These are phyloP conservation scores for Beaufortia kweichowensis DNA, from an alignment of 2,113 vertebrate genomes.

Conservation along the genomic window DNA sequence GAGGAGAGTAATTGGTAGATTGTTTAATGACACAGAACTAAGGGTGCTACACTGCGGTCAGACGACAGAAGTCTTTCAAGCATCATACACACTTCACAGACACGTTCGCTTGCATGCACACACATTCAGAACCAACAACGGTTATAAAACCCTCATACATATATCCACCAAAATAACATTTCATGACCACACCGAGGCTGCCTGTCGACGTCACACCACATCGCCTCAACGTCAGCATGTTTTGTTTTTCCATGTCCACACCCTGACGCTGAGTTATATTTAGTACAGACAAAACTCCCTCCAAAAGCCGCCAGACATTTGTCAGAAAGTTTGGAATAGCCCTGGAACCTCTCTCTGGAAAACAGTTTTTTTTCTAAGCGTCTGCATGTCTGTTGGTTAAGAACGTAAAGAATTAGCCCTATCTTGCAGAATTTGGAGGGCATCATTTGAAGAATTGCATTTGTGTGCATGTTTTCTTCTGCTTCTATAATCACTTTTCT, in stretches of 20 bases:
- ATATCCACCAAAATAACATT: constrained; percentile 15
- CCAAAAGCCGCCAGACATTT: constrained; percentile 50
- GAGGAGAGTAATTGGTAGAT: constrained; percentile 52
- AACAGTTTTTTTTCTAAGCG: constrained; percentile 10
- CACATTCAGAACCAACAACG: constrained; percentile 35
- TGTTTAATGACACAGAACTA: constrained; percentile 40
- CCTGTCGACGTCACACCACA: constrained; percentile 47
- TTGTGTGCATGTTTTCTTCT: not conserved
- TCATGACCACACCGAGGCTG: constrained; percentile 42
- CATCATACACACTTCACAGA: not conserved
- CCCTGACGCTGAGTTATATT: constrained; percentile 49
- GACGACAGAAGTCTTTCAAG: constrained; percentile 28
- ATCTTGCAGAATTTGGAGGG: not conserved
- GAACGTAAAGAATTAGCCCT: constrained; percentile 1
- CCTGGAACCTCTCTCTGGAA: constrained; percentile 46
- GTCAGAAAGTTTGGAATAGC: constrained; percentile 52
- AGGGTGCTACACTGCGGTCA: constrained; percentile 22
- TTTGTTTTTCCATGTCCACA: constrained; percentile 53
- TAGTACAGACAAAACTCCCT: constrained; percentile 47
- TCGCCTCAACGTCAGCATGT: constrained; percentile 45
- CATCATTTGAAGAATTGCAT: not conserved
- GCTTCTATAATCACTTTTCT: not conserved
- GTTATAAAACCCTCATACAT: constrained; percentile 29
- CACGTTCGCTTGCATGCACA: constrained; percentile 9
- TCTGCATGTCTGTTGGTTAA: constrained; percentile 2